A percentile compares a stretch with the other conserved stretches of the same genome.
Conservation (phyloP, 2,797 vertebrate species). For the Anguilla marmorata region DNA sequence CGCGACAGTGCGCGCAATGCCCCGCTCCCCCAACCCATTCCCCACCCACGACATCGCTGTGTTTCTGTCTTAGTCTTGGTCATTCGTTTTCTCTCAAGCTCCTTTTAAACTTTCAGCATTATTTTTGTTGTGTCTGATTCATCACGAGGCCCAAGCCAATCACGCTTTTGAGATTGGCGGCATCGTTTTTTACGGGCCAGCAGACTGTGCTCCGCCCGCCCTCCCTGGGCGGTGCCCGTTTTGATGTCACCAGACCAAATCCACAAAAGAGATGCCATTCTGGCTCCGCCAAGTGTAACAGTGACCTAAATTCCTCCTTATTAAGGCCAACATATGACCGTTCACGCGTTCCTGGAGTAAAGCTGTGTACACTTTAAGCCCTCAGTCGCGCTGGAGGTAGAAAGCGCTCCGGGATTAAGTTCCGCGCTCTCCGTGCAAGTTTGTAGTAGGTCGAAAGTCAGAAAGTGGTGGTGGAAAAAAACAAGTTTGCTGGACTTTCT, state of each 20-base stretch:
- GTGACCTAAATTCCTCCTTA: constrained; percentile 27
- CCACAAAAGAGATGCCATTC: constrained; percentile 10
- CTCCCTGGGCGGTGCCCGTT: constrained; percentile 31
- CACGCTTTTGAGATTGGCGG: background rate
- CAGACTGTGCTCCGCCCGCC: background rate
- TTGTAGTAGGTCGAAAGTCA: background rate
- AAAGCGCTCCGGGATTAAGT: constrained; percentile 10
- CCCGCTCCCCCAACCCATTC: constrained; percentile 55
- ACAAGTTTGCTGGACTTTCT: background rate
- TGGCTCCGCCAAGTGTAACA: constrained; percentile 8
- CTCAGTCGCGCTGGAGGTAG: background rate
- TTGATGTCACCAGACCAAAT: constrained; percentile 24
- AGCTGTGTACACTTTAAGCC: constrained; percentile 14
- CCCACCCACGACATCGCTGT: constrained; percentile 64
- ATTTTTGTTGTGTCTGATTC: background rate
- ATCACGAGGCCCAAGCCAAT: background rate
- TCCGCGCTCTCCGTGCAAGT: background rate
- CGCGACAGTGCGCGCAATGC: constrained; percentile 47
- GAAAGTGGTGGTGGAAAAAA: background rate
- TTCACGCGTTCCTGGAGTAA: constrained; percentile 25
- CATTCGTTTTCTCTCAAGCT: constrained; percentile 51
- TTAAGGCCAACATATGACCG: constrained; percentile 33
- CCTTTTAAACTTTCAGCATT: background rate
- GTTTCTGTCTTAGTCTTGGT: constrained; percentile 64
- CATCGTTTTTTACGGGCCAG: background rate